phyloP scores from a whole-genome alignment of 2,797 vertebrate genomes.

The Synaphobranchus kaupii region DNA sequence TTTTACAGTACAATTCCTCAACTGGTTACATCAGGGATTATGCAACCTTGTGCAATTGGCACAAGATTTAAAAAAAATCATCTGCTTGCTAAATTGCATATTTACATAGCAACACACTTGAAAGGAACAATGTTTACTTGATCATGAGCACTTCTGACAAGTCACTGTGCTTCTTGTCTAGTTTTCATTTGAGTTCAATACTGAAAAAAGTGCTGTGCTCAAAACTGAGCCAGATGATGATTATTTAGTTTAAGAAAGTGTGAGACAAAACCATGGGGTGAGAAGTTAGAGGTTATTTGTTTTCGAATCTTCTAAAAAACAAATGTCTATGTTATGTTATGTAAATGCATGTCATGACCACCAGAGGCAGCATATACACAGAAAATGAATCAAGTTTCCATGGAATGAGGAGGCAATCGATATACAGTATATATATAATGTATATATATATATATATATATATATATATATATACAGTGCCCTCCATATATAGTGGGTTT shows the following conservation, averaged over 20 bases:
- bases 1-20: neutral
- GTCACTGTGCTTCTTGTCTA: constrained; percentile 45
- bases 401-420: too few species aligned
- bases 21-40: neutral
- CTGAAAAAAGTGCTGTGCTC: constrained; percentile 54
- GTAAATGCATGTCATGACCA: neutral
- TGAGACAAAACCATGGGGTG: constrained; percentile 25
- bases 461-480: too few species aligned
- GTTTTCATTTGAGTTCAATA: constrained; percentile 56
- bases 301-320: constrained; percentile 43
- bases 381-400: neutral
- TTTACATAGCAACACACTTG: constrained; percentile 46
- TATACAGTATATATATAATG: too few species aligned
- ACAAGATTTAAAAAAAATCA: neutral
- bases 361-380: neutral
- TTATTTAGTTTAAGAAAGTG: constrained; percentile 34
- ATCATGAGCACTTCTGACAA: constrained; percentile 56
- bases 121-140: constrained; percentile 52
- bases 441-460: too few species aligned
- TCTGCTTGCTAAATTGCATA: constrained; percentile 24
- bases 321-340: neutral
- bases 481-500: too few species aligned
- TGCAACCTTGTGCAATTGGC: neutral
- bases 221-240: constrained; percentile 48
- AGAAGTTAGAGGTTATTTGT: constrained; percentile 53